phyloP scores from a whole-genome alignment of 2,113 vertebrate species.

The Argyrosomus japonicus region DNA sequence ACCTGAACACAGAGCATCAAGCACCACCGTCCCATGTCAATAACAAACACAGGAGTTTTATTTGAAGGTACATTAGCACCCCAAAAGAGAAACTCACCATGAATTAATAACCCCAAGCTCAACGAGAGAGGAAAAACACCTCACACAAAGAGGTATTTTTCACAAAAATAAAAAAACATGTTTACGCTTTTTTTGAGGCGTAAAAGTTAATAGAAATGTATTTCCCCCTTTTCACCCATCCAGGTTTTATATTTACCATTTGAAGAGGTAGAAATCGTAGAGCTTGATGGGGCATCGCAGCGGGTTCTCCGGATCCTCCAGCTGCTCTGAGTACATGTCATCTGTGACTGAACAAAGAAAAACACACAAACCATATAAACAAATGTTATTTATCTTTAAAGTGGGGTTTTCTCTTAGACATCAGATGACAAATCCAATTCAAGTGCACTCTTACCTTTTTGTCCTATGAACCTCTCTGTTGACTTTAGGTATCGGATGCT shows the following conservation, averaged over 20 bases:
- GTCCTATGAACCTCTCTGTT: constrained; percentile 92
- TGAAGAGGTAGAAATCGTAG: constrained; percentile 99
- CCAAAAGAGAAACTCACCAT: not conserved
- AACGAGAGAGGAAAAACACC: not conserved
- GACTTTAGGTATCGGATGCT: constrained; percentile 98
- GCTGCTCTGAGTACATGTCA: constrained; percentile 99
- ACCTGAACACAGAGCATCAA: constrained; percentile 24
- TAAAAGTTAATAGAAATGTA: not conserved
- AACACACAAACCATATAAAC: not conserved
- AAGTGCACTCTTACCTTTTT: constrained; percentile 89
- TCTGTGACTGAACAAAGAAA: constrained; percentile 90
- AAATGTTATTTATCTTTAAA: not conserved
- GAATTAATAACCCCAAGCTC: not conserved
- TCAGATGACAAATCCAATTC: not conserved
- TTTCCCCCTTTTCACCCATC: not conserved
- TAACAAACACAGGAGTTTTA: constrained; percentile 23
- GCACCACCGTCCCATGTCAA: constrained; percentile 21
- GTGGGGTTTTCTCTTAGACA: not conserved
- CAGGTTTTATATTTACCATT: constrained; percentile 89
- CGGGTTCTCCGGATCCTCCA: constrained; percentile 97
- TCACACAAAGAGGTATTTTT: not conserved
- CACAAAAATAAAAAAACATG: not conserved
- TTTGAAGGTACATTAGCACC: constrained; percentile 14
- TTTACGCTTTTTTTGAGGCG: too few species aligned
- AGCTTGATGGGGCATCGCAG: constrained; percentile 99